Base-by-base conservation (phyloP, 2,888 invertebrate species). In the Eretmocerus hayati region DNA sequence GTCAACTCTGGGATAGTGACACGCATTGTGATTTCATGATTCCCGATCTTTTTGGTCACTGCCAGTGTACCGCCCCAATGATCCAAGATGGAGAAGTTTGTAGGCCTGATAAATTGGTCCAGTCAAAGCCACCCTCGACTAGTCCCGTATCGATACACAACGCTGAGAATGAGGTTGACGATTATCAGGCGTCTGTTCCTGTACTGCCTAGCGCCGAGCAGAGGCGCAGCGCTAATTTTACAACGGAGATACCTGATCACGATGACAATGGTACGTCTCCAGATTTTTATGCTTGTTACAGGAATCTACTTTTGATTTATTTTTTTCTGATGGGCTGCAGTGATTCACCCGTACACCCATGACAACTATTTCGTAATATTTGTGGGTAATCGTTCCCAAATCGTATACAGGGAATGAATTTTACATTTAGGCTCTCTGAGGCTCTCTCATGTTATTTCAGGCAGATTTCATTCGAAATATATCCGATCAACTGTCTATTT, bases 21-120 rank as follows among this genome's bases (percentile, higher is more conserved):
- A 88, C 88, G 56, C 87, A 89, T 64, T 93, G 92, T 64, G 90
- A 90, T 71, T 92, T 88, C 68, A 79, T 90, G 43, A 90, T 93
- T 58, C 89, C 90, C 22, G 88, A 90, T 69, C 79, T 92, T 11
- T 90, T 91, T 66, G 92, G 92, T 40, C 81, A 89, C 63, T 93
- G 92, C 63, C 83, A 86, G 53, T 92, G 92, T 67, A 69, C 67
- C 4, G 67, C 69, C 6, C 71, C 71, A 39, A 71, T 66, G 65
- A 65, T 68, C n/a, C 66, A 69, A 5, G 65, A 71, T 35, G 71
- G 69, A 22, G 64, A 71, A 46, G 59, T 67, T 8, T 74, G 74
- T 44, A 61, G 72, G 68, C 84, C 46, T 61, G 77, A 65, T 67
- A 69, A 48, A 64, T 74, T 58, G 55, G 75, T 69, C 61, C 71